Evolutionary conservation across 1,140 invertebrate species (phyloP).

Genomic region (Maniola jurtina): DNA sequence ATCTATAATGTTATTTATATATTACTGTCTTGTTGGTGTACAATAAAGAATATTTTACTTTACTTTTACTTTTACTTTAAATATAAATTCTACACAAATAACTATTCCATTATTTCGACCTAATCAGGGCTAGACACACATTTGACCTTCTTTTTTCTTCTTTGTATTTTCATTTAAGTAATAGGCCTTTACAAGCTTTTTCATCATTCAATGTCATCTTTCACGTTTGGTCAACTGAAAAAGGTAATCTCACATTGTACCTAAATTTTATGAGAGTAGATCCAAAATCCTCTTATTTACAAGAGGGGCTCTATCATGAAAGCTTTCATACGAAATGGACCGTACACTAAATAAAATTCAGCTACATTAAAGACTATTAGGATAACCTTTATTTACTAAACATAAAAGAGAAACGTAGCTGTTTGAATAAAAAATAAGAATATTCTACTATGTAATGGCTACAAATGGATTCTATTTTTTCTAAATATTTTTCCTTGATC

Average conservation of each 20-base stretch:
- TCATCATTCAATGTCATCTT: not conserved
- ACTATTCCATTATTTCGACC: no score
- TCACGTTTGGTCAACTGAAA: not conserved
- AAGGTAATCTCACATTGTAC: not conserved
- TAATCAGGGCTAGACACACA: no score
- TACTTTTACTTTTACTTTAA: no score
- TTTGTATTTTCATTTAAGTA: no score
- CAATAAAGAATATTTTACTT: no score
- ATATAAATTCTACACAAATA: no score
- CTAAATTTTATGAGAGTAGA: not conserved
- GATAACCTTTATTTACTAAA: constrained; percentile 10
- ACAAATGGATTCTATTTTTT: not conserved
- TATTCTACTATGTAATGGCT: not conserved
- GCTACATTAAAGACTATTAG: not conserved
- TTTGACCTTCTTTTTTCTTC: no score
- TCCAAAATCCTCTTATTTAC: not conserved
- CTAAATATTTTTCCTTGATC: no score
- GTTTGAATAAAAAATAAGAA: constrained; percentile 4
- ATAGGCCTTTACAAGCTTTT: no score
- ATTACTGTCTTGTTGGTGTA: no score
- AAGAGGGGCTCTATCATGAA: not conserved
- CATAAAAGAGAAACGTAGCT: constrained; percentile 3
- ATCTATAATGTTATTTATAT: no score
- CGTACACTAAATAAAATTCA: constrained; percentile 5
- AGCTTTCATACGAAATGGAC: constrained; percentile 4